phyloP scores from a whole-genome alignment of 92 coral and sea anemone genomes.

The Porites evermanni region DNA sequence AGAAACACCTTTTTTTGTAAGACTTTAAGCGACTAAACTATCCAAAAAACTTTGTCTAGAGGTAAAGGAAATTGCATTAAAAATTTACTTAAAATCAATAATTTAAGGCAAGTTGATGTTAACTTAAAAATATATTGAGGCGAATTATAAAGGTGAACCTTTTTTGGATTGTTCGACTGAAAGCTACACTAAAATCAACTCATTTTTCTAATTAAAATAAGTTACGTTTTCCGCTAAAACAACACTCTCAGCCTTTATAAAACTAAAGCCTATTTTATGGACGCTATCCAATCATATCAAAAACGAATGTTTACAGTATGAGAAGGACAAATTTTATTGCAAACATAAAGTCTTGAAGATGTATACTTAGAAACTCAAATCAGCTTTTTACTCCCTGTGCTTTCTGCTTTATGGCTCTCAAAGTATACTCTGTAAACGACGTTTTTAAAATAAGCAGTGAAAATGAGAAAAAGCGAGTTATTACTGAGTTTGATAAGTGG shows the following conservation, averaged over 20 bases:
- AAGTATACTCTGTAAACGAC: neutral
- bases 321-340: no score
- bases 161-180: neutral
- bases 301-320: neutral
- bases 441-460: neutral
- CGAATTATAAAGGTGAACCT: neutral
- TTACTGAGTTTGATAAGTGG: neutral
- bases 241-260: neutral
- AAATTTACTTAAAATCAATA: neutral
- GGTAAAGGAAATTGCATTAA: neutral
- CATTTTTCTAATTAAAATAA: neutral
- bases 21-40: no score
- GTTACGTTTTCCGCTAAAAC: neutral
- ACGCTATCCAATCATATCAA: constrained; percentile 2
- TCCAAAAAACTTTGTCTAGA: no score
- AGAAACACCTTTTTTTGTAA: no score
- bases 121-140: neutral
- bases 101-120: neutral
- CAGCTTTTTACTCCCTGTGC: neutral
- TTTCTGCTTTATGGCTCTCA: neutral
- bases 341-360: neutral
- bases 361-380: neutral
- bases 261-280: neutral
- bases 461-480: neutral
- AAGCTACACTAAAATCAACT: neutral